phyloP scores from a whole-genome alignment of 2,888 invertebrate species.

The Amiota mariae region DNA sequence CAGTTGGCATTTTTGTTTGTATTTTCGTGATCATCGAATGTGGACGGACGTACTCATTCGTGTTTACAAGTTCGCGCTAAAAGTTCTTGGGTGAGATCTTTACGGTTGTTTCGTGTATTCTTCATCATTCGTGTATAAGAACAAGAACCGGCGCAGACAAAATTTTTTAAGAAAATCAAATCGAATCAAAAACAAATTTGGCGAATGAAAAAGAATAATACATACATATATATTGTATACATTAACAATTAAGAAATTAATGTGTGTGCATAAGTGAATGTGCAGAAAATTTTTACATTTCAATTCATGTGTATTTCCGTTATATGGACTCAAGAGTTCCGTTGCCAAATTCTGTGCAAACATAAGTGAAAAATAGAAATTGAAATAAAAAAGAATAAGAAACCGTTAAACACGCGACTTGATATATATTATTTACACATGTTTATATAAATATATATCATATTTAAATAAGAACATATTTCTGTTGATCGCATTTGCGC shows the following conservation, averaged over 20 bases:
- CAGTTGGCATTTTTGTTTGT: no score
- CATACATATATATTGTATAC: not conserved
- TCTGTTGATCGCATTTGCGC: not conserved
- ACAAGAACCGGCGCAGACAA: no score
- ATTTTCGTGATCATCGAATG: no score
- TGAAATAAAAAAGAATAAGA: not conserved
- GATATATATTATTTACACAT: not conserved
- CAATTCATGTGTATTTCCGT: conserved; percentile 16
- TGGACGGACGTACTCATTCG: no score
- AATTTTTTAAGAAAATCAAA: no score
- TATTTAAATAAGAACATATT: not conserved
- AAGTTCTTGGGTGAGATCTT: not conserved
- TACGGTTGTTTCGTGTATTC: not conserved
- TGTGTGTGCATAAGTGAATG: not conserved
- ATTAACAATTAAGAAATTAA: not conserved
- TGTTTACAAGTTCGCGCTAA: no score
- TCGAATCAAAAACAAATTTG: no score
- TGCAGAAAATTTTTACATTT: not conserved
- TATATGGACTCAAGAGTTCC: not conserved
- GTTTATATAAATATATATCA: not conserved
- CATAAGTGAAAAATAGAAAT: conserved; percentile 2
- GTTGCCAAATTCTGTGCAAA: conserved; percentile 11
- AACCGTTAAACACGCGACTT: not conserved
- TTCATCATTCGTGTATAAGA: no score
- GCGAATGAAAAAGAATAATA: not conserved